A percentile compares a stretch with the other conserved stretches of the same genome.
phyloP scores from a whole-genome alignment of 2,113 vertebrate genomes.

The Callipepla squamata region DNA sequence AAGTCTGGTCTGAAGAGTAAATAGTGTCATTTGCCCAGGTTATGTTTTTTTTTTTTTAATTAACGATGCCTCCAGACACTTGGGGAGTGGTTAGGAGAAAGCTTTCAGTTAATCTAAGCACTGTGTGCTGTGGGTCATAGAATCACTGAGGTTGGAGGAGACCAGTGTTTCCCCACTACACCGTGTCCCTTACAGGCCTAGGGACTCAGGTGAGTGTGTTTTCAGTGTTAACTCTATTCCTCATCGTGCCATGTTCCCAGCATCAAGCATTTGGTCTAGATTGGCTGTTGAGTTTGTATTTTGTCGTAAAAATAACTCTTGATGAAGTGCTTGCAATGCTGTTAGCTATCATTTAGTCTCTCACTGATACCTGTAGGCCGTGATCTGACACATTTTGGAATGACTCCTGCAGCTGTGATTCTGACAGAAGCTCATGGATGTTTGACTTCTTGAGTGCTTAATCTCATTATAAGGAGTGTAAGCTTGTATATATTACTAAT shows the following conservation, averaged over 20 bases:
- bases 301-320: background rate
- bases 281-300: background rate
- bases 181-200: background rate
- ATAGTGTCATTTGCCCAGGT: background rate
- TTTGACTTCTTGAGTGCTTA: background rate
- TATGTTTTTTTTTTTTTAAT: background rate
- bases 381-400: background rate
- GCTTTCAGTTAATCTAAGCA: too few relatives aligned
- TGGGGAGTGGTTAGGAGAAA: background rate
- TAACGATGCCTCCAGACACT: background rate
- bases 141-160: too few relatives aligned
- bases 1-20: background rate
- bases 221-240: background rate
- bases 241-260: fast-evolving
- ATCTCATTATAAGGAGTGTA: background rate
- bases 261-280: background rate
- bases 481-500: background rate
- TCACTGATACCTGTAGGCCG: background rate
- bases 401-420: background rate
- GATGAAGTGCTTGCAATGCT: background rate
- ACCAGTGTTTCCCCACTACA: too few relatives aligned
- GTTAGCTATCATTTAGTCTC: background rate
- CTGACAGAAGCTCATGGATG: background rate
- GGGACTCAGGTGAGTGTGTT: background rate
- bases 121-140: background rate